Conservation (phyloP, 2,113 vertebrate genomes). For the Gila orcuttii region DNA sequence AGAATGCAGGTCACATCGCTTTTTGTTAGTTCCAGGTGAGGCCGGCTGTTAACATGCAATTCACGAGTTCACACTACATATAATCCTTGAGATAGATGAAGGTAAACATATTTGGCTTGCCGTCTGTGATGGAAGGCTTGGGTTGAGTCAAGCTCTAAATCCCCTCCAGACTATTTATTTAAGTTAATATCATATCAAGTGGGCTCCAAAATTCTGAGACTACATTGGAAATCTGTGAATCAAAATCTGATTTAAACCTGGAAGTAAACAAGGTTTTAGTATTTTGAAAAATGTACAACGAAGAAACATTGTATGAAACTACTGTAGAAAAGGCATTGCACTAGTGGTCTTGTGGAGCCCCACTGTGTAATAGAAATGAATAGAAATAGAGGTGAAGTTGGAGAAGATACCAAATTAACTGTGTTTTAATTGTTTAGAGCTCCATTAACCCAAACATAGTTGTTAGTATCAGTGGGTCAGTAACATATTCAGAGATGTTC, state of each 20-base stretch:
- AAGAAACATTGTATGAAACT: constrained; percentile 1
- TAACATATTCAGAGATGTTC: constrained; percentile 2
- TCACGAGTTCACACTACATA: constrained; percentile 19
- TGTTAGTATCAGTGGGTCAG: not conserved
- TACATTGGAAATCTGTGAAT: not conserved
- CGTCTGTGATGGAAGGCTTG: constrained; percentile 14
- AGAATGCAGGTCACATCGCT: not conserved
- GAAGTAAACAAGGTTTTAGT: not conserved
- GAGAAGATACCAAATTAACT: not conserved
- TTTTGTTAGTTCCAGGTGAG: constrained; percentile 23
- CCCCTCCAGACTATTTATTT: constrained; percentile 17
- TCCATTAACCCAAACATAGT: not conserved
- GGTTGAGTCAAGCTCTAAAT: constrained; percentile 9
- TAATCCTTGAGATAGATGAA: constrained; percentile 22
- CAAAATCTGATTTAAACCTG: not conserved
- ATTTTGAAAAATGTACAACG: not conserved
- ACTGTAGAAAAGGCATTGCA: not conserved
- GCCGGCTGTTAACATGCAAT: constrained; percentile 6
- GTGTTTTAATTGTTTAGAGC: not conserved
- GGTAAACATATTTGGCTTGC: constrained; percentile 33
- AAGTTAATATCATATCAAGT: constrained; percentile 22
- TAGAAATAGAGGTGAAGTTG: not conserved
- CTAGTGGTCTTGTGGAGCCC: not conserved
- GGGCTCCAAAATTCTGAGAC: not conserved
- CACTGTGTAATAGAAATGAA: not conserved